phyloP scores from a whole-genome alignment of 2,888 invertebrate genomes.

The Pyrocoelia pectoralis region DNA sequence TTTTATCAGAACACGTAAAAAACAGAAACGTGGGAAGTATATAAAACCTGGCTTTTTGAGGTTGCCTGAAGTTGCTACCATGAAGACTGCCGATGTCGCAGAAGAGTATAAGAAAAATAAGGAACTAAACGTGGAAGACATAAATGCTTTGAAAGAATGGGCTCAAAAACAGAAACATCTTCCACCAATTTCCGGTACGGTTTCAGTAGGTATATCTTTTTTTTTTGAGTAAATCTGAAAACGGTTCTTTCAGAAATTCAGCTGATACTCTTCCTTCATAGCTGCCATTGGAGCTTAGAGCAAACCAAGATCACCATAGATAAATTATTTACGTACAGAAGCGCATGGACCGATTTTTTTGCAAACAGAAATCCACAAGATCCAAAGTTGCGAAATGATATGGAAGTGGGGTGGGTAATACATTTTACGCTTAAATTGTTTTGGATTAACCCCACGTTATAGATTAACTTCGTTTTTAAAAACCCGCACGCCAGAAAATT shows the following conservation, averaged over 20 bases:
- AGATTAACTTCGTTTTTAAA: slow-evolving; percentile 32
- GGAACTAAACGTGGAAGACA: no score
- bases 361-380: slow-evolving; percentile 65
- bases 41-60: no score
- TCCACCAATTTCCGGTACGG: no score
- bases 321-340: slow-evolving; percentile 68
- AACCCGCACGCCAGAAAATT: slow-evolving; percentile 45
- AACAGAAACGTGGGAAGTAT: no score
- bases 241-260: slow-evolving; percentile 9
- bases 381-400: slow-evolving; percentile 58
- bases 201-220: no score
- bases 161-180: no score
- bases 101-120: no score
- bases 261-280: slow-evolving; percentile 6
- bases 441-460: background rate
- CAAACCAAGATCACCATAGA: slow-evolving; percentile 46
- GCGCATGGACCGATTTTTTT: slow-evolving; percentile 70
- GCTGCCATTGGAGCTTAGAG: slow-evolving; percentile 11
- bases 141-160: no score
- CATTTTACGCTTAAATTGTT: background rate
- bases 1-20: no score
- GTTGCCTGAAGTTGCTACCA: no score
- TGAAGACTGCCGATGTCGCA: no score
- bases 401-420: slow-evolving; percentile 48
- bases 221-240: no score